phyloP scores from a whole-genome alignment of 1,140 invertebrate genomes.

The Whitmania pigra region DNA sequence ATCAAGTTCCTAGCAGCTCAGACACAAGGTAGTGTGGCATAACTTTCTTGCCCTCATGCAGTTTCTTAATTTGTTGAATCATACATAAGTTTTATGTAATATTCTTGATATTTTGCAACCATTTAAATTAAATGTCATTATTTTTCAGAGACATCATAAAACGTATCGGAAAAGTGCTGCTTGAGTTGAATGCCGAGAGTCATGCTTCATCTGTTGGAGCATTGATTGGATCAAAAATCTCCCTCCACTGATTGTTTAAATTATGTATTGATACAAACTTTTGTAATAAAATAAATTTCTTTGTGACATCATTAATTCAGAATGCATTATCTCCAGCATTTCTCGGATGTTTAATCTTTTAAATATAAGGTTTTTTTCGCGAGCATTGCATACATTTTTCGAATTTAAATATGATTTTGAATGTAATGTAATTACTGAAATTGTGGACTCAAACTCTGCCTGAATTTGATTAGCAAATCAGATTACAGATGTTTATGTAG shows the following conservation, averaged over 20 bases:
- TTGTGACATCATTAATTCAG: too few relatives aligned
- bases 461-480: too few relatives aligned
- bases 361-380: too few relatives aligned
- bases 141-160: conserved; percentile 37
- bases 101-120: conserved; percentile 3
- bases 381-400: too few relatives aligned
- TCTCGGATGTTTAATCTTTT: too few relatives aligned
- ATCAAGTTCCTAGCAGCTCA: conserved; percentile 25
- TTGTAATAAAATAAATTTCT: too few relatives aligned
- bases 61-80: neutral
- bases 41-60: neutral
- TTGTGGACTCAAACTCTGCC: too few relatives aligned
- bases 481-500: too few relatives aligned
- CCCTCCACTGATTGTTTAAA: conserved; percentile 8
- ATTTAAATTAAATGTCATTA: conserved; percentile 21
- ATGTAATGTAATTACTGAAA: too few relatives aligned
- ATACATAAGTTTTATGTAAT: neutral
- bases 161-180: conserved; percentile 36
- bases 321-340: too few relatives aligned
- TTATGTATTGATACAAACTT: too few relatives aligned
- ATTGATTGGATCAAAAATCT: conserved; percentile 33
- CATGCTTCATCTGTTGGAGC: conserved; percentile 36
- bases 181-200: conserved; percentile 39
- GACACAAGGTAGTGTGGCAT: conserved; percentile 22
- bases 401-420: too few relatives aligned